These are phyloP conservation scores for Saguinus imperator DNA, from an alignment of 2,113 vertebrate species.

Conservation along the genomic window DNA sequence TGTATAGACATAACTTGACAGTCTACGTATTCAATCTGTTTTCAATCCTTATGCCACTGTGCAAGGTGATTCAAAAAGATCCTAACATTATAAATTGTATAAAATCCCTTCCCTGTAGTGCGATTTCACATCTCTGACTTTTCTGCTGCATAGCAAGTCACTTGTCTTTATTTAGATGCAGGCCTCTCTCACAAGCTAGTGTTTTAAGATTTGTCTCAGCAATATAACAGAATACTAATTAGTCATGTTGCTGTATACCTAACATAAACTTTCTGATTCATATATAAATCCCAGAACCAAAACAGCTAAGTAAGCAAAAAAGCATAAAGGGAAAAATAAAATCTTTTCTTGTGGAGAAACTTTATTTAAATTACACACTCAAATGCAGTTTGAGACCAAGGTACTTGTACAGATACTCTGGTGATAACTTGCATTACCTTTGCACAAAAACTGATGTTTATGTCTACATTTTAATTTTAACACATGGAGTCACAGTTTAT, in stretches of 20 bases:
- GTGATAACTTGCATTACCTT: neutral
- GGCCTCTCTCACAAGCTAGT: neutral
- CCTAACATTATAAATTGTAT: neutral
- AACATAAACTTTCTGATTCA: conserved; percentile 34
- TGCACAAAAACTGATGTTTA: neutral
- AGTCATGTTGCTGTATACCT: neutral
- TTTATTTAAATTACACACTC: neutral
- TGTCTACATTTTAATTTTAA: neutral
- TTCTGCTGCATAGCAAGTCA: neutral
- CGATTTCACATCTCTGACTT: neutral
- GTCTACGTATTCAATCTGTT: neutral
- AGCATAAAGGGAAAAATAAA: conserved; percentile 16
- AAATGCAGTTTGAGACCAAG: neutral
- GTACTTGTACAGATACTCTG: neutral
- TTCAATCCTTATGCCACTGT: neutral
- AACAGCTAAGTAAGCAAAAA: conserved; percentile 28
- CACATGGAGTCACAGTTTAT: neutral
- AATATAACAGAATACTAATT: neutral
- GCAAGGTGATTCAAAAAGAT: neutral
- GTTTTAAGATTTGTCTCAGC: conserved; percentile 18
- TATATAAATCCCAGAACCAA: conserved; percentile 21
- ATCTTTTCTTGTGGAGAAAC: neutral
- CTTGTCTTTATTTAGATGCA: conserved; percentile 1
- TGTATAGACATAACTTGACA: neutral
- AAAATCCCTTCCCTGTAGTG: neutral